Conservation (phyloP, 2,113 vertebrate genomes). For the Thymallus thymallus region DNA sequence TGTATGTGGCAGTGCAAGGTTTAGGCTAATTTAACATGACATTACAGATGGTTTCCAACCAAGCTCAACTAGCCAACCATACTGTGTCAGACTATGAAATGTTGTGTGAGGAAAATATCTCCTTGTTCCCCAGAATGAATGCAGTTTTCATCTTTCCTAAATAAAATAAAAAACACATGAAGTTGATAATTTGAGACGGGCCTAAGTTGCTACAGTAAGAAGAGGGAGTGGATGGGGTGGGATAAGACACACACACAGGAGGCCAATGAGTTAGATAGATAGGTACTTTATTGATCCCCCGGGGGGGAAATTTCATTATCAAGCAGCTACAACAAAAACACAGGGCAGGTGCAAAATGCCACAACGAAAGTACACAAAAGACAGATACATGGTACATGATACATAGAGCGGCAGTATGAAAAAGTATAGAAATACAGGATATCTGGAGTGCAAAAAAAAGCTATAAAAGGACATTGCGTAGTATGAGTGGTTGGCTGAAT, state of each 20-base stretch:
- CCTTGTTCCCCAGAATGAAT: conserved; percentile 29
- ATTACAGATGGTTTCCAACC: conserved; percentile 59
- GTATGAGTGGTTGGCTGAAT: too few species aligned
- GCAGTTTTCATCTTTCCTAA: conserved; percentile 46
- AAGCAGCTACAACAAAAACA: too few species aligned
- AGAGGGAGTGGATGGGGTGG: background rate
- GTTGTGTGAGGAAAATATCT: conserved; percentile 42
- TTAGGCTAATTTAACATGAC: conserved; percentile 54
- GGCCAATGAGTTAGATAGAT: conserved; percentile 43
- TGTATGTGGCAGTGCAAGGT: conserved; percentile 30
- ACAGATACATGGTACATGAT: too few species aligned
- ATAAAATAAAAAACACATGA: conserved; percentile 55
- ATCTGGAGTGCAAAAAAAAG: too few species aligned
- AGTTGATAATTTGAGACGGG: conserved; percentile 38
- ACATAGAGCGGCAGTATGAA: too few species aligned
- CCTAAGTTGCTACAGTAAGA: conserved; percentile 2
- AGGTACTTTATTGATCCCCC: too few species aligned
- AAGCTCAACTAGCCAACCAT: conserved; percentile 22
- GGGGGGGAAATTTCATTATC: too few species aligned
- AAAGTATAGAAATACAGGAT: too few species aligned
- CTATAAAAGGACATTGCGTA: too few species aligned
- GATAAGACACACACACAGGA: background rate
- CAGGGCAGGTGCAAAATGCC: too few species aligned
- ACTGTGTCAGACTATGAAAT: conserved; percentile 28
- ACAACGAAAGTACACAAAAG: too few species aligned